These are phyloP conservation scores for Cygnus atratus DNA, from an alignment of 2,113 vertebrate species.

Conservation along the genomic window DNA sequence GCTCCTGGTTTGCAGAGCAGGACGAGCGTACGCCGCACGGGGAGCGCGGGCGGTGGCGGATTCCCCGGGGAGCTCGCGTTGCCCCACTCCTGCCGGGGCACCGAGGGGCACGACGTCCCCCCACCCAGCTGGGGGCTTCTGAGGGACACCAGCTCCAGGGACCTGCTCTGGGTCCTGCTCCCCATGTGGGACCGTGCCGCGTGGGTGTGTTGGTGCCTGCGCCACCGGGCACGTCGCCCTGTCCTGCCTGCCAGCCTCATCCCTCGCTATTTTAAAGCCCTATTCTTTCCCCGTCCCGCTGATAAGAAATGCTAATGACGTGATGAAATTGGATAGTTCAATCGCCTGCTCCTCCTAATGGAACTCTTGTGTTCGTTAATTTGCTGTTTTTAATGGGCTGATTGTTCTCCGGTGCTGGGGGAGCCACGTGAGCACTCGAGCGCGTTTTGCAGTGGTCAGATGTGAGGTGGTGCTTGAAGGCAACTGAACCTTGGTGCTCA, in stretches of 20 bases:
- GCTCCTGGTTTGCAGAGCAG: not conserved
- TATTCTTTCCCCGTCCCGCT: not conserved
- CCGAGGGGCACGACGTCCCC: rapidly evolving
- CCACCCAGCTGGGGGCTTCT: not conserved
- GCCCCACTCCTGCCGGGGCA: not conserved
- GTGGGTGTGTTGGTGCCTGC: not conserved
- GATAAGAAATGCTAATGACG: conserved; percentile 60
- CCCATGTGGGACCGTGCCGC: not conserved
- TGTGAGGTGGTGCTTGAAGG: conserved; percentile 26
- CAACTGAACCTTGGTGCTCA: conserved; percentile 44
- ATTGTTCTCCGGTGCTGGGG: conserved; percentile 42
- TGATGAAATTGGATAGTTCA: conserved; percentile 42
- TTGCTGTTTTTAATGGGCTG: conserved; percentile 59
- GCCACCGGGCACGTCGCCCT: not conserved
- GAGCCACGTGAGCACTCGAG: not conserved
- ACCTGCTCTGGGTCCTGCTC: not conserved
- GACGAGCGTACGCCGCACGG: not conserved
- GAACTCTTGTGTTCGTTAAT: conserved; percentile 46
- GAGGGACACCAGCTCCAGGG: not conserved
- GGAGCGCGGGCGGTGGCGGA: not conserved
- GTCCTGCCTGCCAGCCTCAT: not conserved
- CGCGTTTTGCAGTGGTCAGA: not conserved
- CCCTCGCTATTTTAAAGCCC: not conserved
- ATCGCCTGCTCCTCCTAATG: conserved; percentile 23
- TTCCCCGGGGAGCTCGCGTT: rapidly evolving